phyloP scores from a whole-genome alignment of 2,113 vertebrate genomes.

The Marcusenius ussheri region DNA sequence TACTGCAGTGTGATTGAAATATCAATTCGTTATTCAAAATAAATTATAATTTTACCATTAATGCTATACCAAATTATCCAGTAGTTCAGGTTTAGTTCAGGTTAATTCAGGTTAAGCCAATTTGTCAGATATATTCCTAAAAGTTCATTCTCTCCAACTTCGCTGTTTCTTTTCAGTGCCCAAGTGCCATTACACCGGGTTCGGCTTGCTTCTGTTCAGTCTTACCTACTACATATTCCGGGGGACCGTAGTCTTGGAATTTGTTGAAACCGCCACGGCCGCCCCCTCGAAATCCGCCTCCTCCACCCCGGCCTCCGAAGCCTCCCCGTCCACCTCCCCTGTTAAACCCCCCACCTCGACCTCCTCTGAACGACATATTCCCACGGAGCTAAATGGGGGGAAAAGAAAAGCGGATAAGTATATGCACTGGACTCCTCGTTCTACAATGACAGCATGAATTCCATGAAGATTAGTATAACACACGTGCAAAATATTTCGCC shows the following conservation, averaged over 20 bases:
- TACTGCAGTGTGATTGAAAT: neutral
- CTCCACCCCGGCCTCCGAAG: constrained; percentile 47
- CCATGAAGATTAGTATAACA: neutral
- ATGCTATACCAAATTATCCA: neutral
- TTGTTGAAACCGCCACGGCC: constrained; percentile 77
- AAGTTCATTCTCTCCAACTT: neutral
- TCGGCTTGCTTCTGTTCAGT: constrained; percentile 3
- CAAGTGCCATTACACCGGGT: neutral
- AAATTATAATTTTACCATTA: neutral
- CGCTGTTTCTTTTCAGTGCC: neutral
- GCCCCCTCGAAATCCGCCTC: constrained; percentile 47
- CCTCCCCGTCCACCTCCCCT: constrained; percentile 33
- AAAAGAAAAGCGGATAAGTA: neutral
- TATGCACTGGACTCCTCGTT: neutral
- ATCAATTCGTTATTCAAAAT: neutral
- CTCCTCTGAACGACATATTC: constrained; percentile 80
- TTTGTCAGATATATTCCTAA: neutral
- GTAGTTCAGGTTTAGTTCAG: no score
- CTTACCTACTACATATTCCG: constrained; percentile 87
- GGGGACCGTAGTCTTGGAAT: constrained; percentile 88
- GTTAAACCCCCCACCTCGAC: constrained; percentile 44
- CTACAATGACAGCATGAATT: neutral
- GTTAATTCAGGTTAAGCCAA: neutral
- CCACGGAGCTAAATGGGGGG: neutral
- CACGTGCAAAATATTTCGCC: neutral